Evolutionary conservation across 2,113 vertebrate genomes (phyloP), one percentile per base, ranked within the genome.

Genomic region (Leucoraja erinaceus): DNA sequence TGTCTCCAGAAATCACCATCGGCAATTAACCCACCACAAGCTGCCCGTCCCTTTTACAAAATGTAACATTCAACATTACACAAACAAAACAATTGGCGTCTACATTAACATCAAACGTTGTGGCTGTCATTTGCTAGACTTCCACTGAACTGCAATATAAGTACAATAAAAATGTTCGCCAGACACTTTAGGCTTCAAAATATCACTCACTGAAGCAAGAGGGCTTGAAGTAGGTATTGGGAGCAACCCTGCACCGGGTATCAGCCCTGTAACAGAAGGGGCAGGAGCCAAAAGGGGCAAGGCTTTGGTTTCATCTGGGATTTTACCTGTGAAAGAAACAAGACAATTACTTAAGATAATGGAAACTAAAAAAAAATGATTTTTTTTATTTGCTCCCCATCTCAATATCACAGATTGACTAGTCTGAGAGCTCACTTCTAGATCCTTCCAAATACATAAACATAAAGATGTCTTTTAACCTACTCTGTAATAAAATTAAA

Each of bases 301-400:
- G 79, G 98, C 98, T 97, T 99, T 99, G 94, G 97, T 96, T 96
- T 99, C 98, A 95, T 99, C 98, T 93, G 98, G 98, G 93, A 99
- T 99, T 96, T 98, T 99, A 96, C 98, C 98, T 99, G 97, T 95
- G 96, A 97, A 96, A 96, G 96, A 94, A 98, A 98, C 68, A 96
- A 94, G 94, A 4, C 93, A 94, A 94, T 95, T 93, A 22, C 98
- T 97, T 98, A 93, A 93, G 94, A 94, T 95, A 95, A 94, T 91
- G 95, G 93, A 93, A 95, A 94, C 91, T 94, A 72, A 95, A 92
- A 94, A 94, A 95, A 68, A 96, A 95, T 77, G 95, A 95, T 95
- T 95, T 79, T 93, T 97, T 97, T 96, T 95, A n/a, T n/a, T 95
- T 83, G 93, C 97, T 97, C 95, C 94, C 97, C 94, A 96, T 95